Conservation (phyloP, 2,797 vertebrate genomes). For the Leptodactylus fallax region DNA sequence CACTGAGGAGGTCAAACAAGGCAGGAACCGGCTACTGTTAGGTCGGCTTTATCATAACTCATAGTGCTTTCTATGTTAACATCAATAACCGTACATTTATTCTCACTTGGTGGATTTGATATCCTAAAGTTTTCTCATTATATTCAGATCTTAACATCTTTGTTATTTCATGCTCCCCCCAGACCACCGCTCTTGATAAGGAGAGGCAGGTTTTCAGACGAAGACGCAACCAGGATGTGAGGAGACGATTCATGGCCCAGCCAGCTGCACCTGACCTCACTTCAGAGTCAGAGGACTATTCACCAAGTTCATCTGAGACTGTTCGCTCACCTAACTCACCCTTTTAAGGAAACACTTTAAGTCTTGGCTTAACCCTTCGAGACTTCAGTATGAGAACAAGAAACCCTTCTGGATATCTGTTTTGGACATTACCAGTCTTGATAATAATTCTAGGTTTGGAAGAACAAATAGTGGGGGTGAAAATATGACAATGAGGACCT, state of each 20-base stretch:
- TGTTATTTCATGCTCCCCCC: slow-evolving; percentile 84
- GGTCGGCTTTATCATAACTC: not conserved
- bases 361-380: slow-evolving; percentile 82
- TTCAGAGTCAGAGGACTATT: slow-evolving; percentile 93
- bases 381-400: slow-evolving; percentile 71
- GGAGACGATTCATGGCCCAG: slow-evolving; percentile 74
- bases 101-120: not conserved
- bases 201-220: slow-evolving; percentile 98
- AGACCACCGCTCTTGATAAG: slow-evolving; percentile 99
- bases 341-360: slow-evolving; percentile 87
- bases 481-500: slow-evolving; percentile 37
- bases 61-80: not conserved
- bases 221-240: slow-evolving; percentile 97
- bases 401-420: slow-evolving; percentile 67
- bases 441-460: slow-evolving; percentile 66
- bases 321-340: slow-evolving; percentile 93
- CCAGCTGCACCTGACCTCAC: slow-evolving; percentile 85
- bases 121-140: not conserved
- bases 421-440: slow-evolving; percentile 72
- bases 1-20: not conserved
- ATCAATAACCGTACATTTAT: not conserved
- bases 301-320: slow-evolving; percentile 90
- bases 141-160: slow-evolving; percentile 77
- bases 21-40: not conserved
- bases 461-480: slow-evolving; percentile 66